Evolutionary conservation across 2,888 invertebrate genomes (phyloP).

Genomic region (Acanthoscelides obtectus): DNA sequence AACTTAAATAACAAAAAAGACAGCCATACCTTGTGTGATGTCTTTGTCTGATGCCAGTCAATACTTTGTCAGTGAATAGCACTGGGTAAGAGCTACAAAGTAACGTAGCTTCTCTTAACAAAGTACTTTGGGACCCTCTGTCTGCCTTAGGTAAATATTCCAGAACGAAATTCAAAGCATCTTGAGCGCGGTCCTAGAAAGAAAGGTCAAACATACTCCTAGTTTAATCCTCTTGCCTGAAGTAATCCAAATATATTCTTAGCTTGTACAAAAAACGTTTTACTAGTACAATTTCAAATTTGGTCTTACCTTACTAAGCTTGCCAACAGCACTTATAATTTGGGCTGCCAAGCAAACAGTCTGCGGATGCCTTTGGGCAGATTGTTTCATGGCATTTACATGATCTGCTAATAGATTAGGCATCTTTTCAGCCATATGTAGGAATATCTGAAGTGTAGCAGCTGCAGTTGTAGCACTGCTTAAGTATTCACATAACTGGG

Average conservation of each 20-base stretch:
- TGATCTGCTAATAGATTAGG: constrained; percentile 69
- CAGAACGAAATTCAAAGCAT: constrained; percentile 76
- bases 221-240: too few relatives aligned
- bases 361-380: constrained; percentile 62
- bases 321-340: constrained; percentile 67
- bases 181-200: constrained; percentile 70
- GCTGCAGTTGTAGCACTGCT: constrained; percentile 56
- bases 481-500: constrained; percentile 76
- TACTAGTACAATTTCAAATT: not conserved
- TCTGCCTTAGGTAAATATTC: constrained; percentile 69
- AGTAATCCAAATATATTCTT: too few relatives aligned
- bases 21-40: constrained; percentile 48
- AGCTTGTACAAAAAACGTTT: not conserved
- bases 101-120: constrained; percentile 75
- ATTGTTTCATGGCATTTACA: constrained; percentile 61
- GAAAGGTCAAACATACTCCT: constrained; percentile 4
- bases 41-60: constrained; percentile 67
- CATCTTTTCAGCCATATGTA: constrained; percentile 67
- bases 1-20: too few relatives aligned
- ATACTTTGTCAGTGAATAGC: constrained; percentile 74
- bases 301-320: constrained; percentile 58
- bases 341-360: constrained; percentile 64
- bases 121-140: constrained; percentile 65
- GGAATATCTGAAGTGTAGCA: constrained; percentile 68
- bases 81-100: constrained; percentile 77